These are phyloP conservation scores for Micronycteris hirsuta DNA, from an alignment of 2,113 vertebrate genomes.

Conservation along the genomic window DNA sequence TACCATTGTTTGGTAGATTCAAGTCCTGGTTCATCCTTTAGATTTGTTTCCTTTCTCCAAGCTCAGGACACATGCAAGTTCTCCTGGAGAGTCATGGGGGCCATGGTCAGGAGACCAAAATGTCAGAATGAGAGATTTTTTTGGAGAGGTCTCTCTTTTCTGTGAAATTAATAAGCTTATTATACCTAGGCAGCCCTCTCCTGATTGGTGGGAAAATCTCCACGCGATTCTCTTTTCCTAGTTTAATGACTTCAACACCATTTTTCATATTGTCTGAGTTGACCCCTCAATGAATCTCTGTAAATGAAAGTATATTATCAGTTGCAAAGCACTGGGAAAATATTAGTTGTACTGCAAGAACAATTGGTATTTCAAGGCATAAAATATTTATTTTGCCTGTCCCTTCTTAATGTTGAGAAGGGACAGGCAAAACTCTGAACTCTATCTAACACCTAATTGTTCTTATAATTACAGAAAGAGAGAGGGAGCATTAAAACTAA, in stretches of 20 bases:
- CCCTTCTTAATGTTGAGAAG: conserved; percentile 25
- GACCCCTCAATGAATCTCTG: neutral
- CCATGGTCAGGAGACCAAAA: neutral
- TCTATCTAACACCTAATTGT: conserved; percentile 55
- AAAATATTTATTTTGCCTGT: neutral
- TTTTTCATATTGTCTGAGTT: neutral
- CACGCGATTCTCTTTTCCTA: neutral
- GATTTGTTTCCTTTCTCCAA: neutral
- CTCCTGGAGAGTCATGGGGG: neutral
- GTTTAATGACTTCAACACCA: neutral
- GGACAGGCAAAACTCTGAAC: too few species aligned
- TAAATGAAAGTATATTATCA: neutral
- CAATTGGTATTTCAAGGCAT: conserved; percentile 17
- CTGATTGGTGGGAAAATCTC: neutral
- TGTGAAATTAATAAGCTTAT: neutral
- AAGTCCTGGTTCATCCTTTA: neutral
- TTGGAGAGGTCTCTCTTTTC: neutral
- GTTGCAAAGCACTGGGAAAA: neutral
- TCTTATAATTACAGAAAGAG: conserved; percentile 47
- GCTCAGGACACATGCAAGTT: neutral
- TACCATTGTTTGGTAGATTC: neutral
- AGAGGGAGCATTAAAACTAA: conserved; percentile 43
- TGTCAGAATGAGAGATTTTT: neutral
- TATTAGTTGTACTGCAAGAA: neutral
- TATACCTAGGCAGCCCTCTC: neutral